A percentile compares a stretch with the other conserved stretches of the same genome.
phyloP scores from a whole-genome alignment of 1,140 invertebrate genomes.

The Lysiphlebus fabarum region DNA sequence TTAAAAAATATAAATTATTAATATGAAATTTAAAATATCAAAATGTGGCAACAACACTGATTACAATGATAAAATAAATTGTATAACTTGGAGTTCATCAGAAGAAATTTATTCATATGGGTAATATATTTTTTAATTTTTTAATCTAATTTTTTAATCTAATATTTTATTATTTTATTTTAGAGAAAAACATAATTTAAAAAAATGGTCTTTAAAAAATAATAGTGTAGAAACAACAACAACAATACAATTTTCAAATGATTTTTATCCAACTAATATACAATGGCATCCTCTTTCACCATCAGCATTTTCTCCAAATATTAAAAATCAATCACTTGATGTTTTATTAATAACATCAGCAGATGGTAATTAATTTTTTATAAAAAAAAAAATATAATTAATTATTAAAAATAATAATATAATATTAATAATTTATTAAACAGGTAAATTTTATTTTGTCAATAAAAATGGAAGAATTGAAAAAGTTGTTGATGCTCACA shows the following conservation, averaged over 20 bases:
- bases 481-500: slow-evolving; percentile 88
- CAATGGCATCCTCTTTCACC: slow-evolving; percentile 62
- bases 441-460: slow-evolving; percentile 85
- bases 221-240: slow-evolving; percentile 72
- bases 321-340: slow-evolving; percentile 74
- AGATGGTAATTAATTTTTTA: slow-evolving; percentile 64
- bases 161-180: not conserved
- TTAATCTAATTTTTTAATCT: not conserved
- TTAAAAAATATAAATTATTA: slow-evolving; percentile 21
- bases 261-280: slow-evolving; percentile 85
- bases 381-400: slow-evolving; percentile 9
- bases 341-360: slow-evolving; percentile 82
- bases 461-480: slow-evolving; percentile 88
- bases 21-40: slow-evolving; percentile 81
- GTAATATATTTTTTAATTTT: slow-evolving; percentile 51
- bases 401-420: slow-evolving; percentile 6
- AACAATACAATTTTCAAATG: slow-evolving; percentile 73
- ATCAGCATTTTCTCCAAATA: slow-evolving; percentile 31
- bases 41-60: slow-evolving; percentile 67
- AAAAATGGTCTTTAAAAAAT: slow-evolving; percentile 78
- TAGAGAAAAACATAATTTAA: slow-evolving; percentile 84
- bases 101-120: slow-evolving; percentile 90
- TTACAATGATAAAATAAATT: slow-evolving; percentile 75
- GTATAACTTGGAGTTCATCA: slow-evolving; percentile 86
- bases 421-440: not conserved